Base-by-base conservation (phyloP, 2,888 invertebrate species). In the Rhagonycha lutea region DNA sequence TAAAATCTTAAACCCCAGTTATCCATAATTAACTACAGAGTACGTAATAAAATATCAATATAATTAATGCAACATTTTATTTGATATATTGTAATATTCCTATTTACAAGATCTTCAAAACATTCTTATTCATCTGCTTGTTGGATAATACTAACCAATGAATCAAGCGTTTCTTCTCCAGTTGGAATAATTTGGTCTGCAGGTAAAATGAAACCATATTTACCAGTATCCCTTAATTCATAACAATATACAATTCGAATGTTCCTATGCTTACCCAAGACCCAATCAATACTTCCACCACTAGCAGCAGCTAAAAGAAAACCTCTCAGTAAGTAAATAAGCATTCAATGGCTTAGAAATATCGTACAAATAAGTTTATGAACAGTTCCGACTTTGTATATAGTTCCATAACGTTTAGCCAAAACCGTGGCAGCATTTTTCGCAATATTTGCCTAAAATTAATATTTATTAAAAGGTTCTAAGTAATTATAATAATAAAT, bases 231-330 rank as follows among this genome's bases (percentile, higher is more conserved):
- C 12, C 94, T 88, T 0, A 95, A 89, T 82, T 93, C 92, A 77
- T 92, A 91, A 0, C 92, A 92, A 74, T 91, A 93, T 0, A 91
- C 89, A 11, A 94, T 88, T 3, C 92, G 92, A 0, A 92, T 90
- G 23, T 91, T 90, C 14, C 29, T 28, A 67, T 89, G 90, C 0
- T 91, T 88, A 8, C 90, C 92, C 81, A 94, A 93, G 0, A 91
- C 93, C 93, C 94, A 96, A 83, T 96, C 95, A 69, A 91, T 88
- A 8, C 91, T 89, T 1, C 89, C 88, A 0, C 94, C 94, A 2
- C 92, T 90, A 0, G 92, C 91, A 0, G 89, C 87, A 84, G 91
- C 92, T 92, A 83, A 23, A 69, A 63, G 63, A 24, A 14, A 63
- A 4, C 8, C 0, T 14, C n/a, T 12, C 8, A 14, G 24, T 2